Conservation (phyloP, 2,797 vertebrate species). For the Artibeus jamaicensis region DNA sequence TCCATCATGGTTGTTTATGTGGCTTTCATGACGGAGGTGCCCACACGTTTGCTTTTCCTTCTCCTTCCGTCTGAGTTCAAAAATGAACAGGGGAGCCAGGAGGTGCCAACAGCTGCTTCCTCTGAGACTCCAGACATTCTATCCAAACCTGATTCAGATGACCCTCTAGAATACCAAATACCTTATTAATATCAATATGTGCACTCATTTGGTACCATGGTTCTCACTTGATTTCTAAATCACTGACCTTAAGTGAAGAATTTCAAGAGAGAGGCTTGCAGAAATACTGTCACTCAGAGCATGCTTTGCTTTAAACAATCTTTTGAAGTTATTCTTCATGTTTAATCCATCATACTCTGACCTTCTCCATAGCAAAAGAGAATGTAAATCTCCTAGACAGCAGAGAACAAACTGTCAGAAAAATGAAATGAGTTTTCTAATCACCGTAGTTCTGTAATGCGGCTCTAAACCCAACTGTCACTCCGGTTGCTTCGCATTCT, state of each 20-base stretch:
- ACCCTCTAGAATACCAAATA: background rate
- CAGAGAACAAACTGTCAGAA: conserved; percentile 73
- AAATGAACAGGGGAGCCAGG: background rate
- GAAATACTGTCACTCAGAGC: conserved; percentile 55
- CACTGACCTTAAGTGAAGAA: conserved; percentile 43
- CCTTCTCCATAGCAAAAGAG: conserved; percentile 75
- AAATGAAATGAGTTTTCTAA: conserved; percentile 68
- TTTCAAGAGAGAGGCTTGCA: conserved; percentile 43
- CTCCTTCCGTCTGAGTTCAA: background rate
- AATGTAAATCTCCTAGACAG: conserved; percentile 77
- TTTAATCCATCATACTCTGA: conserved; percentile 76
- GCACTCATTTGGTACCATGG: background rate
- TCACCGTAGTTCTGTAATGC: conserved; percentile 26
- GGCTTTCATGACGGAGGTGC: background rate
- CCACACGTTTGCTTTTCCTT: background rate
- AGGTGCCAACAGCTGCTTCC: background rate
- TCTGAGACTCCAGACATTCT: background rate
- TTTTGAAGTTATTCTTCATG: conserved; percentile 70
- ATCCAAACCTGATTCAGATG: background rate
- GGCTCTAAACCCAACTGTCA: conserved; percentile 48
- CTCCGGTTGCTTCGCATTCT: conserved; percentile 37
- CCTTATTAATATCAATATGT: background rate
- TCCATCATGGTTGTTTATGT: accelerated
- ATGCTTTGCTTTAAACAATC: conserved; percentile 53
- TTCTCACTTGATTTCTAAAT: conserved; percentile 69